Base-by-base conservation (phyloP, 2,888 invertebrate species). In the Temnothorax rugatulus region DNA sequence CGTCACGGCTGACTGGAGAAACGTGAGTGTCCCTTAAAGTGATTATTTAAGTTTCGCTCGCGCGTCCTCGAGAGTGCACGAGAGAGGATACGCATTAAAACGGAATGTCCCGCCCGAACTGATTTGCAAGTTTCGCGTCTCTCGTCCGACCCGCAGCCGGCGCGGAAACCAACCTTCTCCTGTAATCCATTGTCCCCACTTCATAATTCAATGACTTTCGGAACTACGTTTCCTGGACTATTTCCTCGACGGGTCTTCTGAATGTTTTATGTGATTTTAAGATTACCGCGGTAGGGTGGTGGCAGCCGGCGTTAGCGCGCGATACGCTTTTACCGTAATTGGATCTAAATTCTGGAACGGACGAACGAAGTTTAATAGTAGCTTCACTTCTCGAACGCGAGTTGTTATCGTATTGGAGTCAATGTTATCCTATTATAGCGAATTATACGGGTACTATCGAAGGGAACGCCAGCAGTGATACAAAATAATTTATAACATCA, bases 181-280 rank as follows among this genome's bases (percentile, higher is more conserved):
- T 13, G 59, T 47, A 82, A 88, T 85, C 73, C 86, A 52, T 88
- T 71, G 83, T 82, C 74, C 63, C 18, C 59, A 15, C 75, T 88
- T 88, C 88, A 88, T 88, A 88, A 88, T 88, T 88, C 88, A 88
- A 61, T 66, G 83, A 87, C 85, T 85, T 83, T 66, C 75, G 69
- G 82, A 83, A 76, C 57, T 82, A 81, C 59, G 69, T 57, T 63
- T 74, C 84, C 63, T 44, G 54, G 73, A 81, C 82, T 66, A 57
- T 61, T 75, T 75, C 75, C 82, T 75, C 29, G 52, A 59, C 47
- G 63, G 54, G 63, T 76, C 44, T 82, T 87, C 74, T 87, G 73
- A 81, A 87, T 84, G 83, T 74, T 86, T 86, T 84, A 83, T 82
- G 68, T 18, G 74, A 54, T 54, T 74, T 75, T 86, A 82, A 68